Conservation (phyloP, 2,888 invertebrate species). For the Orchesella flavescens region DNA sequence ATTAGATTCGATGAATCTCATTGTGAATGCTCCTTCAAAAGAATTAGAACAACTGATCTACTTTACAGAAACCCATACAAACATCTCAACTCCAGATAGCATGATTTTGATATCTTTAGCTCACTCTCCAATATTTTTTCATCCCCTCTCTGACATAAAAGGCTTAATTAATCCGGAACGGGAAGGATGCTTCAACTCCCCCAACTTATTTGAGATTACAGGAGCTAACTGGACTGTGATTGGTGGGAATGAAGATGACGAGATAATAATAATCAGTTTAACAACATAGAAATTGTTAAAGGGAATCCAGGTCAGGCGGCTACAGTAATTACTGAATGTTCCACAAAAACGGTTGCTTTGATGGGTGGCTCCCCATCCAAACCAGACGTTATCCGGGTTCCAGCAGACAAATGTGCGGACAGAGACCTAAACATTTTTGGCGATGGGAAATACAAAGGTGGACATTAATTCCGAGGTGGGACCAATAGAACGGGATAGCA, state of each 20-base stretch:
- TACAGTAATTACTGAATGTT: no score
- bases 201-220: neutral
- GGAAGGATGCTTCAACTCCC: neutral
- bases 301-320: no score
- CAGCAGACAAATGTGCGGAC: no score
- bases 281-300: no score
- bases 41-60: neutral
- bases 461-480: no score
- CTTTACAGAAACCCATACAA: neutral
- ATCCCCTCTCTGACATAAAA: neutral
- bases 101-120: neutral
- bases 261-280: neutral
- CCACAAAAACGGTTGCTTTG: no score
- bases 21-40: neutral
- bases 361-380: no score
- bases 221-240: neutral
- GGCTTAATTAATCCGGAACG: neutral
- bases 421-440: no score
- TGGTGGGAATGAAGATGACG: constrained; percentile 1
- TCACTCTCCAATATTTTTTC: neutral
- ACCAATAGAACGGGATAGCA: no score
- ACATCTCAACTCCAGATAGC: neutral
- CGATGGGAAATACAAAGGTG: no score
- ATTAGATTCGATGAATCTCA: no score
- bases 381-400: no score